Conservation (phyloP, 2,797 vertebrate species). For the Poecilia velifera region DNA sequence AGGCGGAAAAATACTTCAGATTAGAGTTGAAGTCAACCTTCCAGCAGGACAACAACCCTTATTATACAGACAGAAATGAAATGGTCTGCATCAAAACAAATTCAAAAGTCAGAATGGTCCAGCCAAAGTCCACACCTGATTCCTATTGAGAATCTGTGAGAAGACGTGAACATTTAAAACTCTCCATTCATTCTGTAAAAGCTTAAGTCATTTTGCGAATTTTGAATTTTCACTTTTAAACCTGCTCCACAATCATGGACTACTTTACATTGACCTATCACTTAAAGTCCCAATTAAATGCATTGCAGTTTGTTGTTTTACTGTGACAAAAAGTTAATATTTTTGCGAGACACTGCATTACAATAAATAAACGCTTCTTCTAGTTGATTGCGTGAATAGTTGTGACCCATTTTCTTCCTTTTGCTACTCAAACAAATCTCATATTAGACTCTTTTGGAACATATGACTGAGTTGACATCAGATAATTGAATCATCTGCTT, state of each 20-base stretch:
- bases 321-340: neutral
- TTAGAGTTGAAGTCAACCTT: neutral
- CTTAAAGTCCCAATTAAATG: neutral
- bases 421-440: constrained; percentile 1
- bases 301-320: neutral
- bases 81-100: neutral
- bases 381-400: neutral
- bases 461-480: constrained; percentile 30
- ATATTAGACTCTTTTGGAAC: constrained; percentile 2
- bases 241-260: neutral
- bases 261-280: neutral
- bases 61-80: neutral
- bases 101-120: neutral
- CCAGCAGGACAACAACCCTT: neutral
- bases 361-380: neutral
- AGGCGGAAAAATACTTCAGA: neutral
- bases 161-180: neutral
- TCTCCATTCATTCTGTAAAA: neutral
- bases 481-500: constrained; percentile 34
- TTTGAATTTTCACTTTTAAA: neutral
- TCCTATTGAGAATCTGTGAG: neutral
- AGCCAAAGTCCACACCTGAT: neutral
- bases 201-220: neutral
- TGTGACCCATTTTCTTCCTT: neutral
- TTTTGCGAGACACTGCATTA: neutral